These are phyloP conservation scores for Colistium nudipinnis DNA, from an alignment of 2,113 vertebrate genomes.

Conservation along the genomic window DNA sequence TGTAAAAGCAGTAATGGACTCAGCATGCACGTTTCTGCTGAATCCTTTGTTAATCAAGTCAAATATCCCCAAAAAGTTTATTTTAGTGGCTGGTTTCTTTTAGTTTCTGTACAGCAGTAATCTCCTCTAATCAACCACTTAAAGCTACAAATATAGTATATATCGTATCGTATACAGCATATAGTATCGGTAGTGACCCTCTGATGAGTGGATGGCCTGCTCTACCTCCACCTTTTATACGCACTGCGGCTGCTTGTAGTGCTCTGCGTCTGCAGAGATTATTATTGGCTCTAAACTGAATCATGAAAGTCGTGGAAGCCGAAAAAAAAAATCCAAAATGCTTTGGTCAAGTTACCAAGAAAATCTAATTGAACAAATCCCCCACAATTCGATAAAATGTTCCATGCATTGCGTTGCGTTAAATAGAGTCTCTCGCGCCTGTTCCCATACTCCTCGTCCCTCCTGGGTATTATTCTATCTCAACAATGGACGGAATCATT, in stretches of 20 bases:
- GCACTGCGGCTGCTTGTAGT: background rate
- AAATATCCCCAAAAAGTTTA: background rate
- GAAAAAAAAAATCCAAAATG: background rate
- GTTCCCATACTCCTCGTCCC: conserved; percentile 9
- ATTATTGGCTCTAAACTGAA: conserved; percentile 2
- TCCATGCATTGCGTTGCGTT: conserved; percentile 3
- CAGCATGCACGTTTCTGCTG: background rate
- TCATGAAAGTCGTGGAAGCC: background rate
- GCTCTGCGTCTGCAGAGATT: conserved; percentile 1
- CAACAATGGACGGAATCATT: background rate
- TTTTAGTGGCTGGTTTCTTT: too few species aligned
- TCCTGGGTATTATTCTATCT: conserved; percentile 33
- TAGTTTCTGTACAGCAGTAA: too few species aligned
- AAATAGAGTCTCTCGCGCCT: conserved; percentile 42
- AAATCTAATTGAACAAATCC: conserved; percentile 32
- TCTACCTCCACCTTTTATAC: too few species aligned
- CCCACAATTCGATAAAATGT: conserved; percentile 30
- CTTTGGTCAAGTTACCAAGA: conserved; percentile 8
- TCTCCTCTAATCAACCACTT: background rate
- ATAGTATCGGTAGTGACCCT: too few species aligned
- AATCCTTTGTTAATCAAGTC: background rate
- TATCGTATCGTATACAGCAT: too few species aligned
- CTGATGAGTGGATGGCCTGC: too few species aligned
- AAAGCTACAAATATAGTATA: background rate
- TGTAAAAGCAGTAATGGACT: background rate